Evolutionary conservation across 2,113 vertebrate genomes (phyloP).

Genomic region (Pangasianodon hypophthalmus): DNA sequence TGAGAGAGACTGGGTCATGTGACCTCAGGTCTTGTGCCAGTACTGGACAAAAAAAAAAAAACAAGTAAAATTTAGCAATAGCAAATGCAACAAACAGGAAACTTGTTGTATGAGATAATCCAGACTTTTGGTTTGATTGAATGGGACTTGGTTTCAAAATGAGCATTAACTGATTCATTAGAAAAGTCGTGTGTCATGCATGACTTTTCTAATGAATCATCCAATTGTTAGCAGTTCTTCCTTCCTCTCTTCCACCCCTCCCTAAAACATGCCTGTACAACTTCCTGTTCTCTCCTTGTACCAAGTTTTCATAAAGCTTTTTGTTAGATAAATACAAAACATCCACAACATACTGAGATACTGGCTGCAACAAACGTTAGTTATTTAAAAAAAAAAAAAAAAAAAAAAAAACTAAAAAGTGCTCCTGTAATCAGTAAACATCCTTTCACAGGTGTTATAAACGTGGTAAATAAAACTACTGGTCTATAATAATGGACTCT

Average conservation of each 20-base stretch:
- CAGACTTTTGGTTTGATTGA: neutral
- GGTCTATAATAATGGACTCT: neutral
- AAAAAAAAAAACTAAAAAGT: neutral
- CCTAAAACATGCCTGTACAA: slow-evolving; percentile 3
- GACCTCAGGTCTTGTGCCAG: neutral
- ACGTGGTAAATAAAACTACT: neutral
- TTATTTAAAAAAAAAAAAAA: neutral
- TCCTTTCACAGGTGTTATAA: neutral
- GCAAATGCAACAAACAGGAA: neutral
- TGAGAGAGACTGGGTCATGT: neutral
- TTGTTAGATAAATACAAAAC: neutral
- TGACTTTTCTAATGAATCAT: slow-evolving; percentile 25
- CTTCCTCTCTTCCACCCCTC: neutral
- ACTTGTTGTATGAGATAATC: no score
- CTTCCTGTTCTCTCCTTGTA: slow-evolving; percentile 5
- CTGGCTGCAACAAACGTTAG: neutral
- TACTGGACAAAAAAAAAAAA: no score
- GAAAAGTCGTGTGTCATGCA: slow-evolving; percentile 1
- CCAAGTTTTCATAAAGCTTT: no score
- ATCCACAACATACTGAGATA: neutral
- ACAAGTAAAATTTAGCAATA: no score
- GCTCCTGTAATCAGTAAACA: neutral
- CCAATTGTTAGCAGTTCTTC: neutral
- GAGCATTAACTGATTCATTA: neutral
- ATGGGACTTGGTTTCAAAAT: slow-evolving; percentile 1